phyloP scores from a whole-genome alignment of 2,797 vertebrate species.

The Melanogrammus aeglefinus region DNA sequence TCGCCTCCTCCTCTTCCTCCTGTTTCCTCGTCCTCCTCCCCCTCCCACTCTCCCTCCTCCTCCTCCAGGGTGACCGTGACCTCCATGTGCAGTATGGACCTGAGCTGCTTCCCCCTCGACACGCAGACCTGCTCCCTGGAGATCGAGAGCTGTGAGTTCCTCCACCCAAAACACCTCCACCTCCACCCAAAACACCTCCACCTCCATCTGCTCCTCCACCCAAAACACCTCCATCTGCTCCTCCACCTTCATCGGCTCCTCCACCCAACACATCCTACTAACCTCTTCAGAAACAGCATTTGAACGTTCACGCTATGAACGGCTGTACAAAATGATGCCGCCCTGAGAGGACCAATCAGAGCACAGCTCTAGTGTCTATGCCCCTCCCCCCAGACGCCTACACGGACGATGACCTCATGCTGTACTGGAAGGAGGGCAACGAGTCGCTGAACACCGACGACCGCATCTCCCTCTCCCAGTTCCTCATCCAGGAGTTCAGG shows the following conservation, averaged over 20 bases:
- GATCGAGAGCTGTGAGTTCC: constrained; percentile 90
- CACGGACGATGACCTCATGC: constrained; percentile 91
- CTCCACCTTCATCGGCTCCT: too few species aligned
- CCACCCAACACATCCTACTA: too few species aligned
- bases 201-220: neutral
- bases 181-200: neutral
- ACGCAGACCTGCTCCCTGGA: constrained; percentile 91
- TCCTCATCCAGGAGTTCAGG: constrained; percentile 91
- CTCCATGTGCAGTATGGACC: constrained; percentile 94
- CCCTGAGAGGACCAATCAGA: neutral
- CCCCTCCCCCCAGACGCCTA: constrained; percentile 78
- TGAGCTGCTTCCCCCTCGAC: constrained; percentile 89
- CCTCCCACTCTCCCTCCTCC: neutral
- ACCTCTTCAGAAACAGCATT: too few species aligned
- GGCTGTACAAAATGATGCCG: too few species aligned
- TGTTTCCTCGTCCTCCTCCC: too few species aligned
- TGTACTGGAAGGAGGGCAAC: constrained; percentile 92
- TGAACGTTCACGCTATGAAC: too few species aligned
- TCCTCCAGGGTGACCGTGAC: constrained; percentile 86
- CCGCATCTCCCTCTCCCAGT: constrained; percentile 88
- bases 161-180: neutral
- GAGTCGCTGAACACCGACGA: constrained; percentile 88
- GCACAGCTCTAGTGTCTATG: neutral
- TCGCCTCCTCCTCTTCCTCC: too few species aligned
- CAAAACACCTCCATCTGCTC: neutral